Conservation (phyloP, 2,797 vertebrate genomes). For the Enteromius trimaculatus region DNA sequence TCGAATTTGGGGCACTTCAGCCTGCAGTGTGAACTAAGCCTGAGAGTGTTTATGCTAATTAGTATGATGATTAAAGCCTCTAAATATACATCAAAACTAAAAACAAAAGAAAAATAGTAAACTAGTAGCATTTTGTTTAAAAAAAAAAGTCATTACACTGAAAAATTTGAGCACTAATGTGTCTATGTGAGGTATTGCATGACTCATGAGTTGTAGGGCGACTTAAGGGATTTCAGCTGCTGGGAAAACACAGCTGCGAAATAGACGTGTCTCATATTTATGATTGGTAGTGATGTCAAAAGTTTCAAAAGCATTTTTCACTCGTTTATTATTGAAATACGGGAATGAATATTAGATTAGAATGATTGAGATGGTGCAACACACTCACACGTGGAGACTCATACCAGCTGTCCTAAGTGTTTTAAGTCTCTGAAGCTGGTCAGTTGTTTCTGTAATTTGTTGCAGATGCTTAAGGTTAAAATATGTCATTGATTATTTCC, state of each 20-base stretch:
- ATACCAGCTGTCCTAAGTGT: slow-evolving; percentile 27
- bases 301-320: slow-evolving; percentile 33
- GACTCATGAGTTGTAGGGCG: slow-evolving; percentile 4
- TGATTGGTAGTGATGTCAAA: slow-evolving; percentile 32
- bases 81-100: background rate
- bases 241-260: slow-evolving; percentile 42
- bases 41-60: background rate
- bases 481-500: slow-evolving; percentile 5
- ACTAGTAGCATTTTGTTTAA: slow-evolving; percentile 8
- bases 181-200: slow-evolving; percentile 20
- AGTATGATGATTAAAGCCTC: background rate
- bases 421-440: slow-evolving; percentile 27
- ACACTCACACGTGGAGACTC: slow-evolving; percentile 10
- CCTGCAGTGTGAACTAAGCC: no score
- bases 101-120: background rate
- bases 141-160: background rate
- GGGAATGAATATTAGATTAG: slow-evolving; percentile 11
- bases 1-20: no score
- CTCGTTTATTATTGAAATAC: slow-evolving; percentile 22
- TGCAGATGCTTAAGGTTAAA: slow-evolving; percentile 45
- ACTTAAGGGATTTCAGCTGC: slow-evolving; percentile 32
- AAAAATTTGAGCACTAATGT: background rate
- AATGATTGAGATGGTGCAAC: background rate
- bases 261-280: background rate
- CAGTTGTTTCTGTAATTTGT: slow-evolving; percentile 37